Evolutionary conservation across 2,797 vertebrate genomes (phyloP).

Genomic region (Epinephelus coioides): DNA sequence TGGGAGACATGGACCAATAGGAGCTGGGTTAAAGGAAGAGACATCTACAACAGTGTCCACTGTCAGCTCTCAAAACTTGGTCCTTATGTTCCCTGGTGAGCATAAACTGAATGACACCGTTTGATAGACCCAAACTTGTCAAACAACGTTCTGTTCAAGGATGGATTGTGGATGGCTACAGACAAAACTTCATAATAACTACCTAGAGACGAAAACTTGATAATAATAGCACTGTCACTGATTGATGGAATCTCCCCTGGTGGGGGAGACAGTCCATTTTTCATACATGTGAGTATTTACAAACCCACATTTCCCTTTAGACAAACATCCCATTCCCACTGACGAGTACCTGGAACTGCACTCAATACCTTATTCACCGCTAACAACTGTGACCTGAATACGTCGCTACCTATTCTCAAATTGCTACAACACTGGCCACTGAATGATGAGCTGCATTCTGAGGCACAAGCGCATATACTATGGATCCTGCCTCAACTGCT

Average conservation of each 20-base stretch:
- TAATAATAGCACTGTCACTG: constrained; percentile 47
- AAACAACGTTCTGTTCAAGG: constrained; percentile 46
- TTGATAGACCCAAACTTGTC: constrained; percentile 58
- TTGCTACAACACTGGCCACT: constrained; percentile 47
- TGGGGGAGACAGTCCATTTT: constrained; percentile 21
- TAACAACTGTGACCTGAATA: constrained; percentile 77
- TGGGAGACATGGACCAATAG: not conserved
- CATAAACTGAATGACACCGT: constrained; percentile 49
- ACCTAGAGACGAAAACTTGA: constrained; percentile 47
- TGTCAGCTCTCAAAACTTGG: constrained; percentile 25
- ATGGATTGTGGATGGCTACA: constrained; percentile 43
- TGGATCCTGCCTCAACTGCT: constrained; percentile 47
- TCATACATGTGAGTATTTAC: constrained; percentile 24
- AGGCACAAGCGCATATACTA: constrained; percentile 34
- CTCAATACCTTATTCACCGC: constrained; percentile 52
- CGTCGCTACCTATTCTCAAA: constrained; percentile 64
- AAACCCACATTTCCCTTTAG: constrained; percentile 42
- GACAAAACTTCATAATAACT: constrained; percentile 54
- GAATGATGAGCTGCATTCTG: constrained; percentile 60
- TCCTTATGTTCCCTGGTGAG: constrained; percentile 36
- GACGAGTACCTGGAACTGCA: constrained; percentile 51
- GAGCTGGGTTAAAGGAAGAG: constrained; percentile 23
- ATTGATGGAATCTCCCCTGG: constrained; percentile 46
- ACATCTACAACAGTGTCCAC: not conserved
- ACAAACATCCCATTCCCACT: constrained; percentile 46